Conservation (phyloP, 2,113 vertebrate genomes). For the Prolemur simus region DNA sequence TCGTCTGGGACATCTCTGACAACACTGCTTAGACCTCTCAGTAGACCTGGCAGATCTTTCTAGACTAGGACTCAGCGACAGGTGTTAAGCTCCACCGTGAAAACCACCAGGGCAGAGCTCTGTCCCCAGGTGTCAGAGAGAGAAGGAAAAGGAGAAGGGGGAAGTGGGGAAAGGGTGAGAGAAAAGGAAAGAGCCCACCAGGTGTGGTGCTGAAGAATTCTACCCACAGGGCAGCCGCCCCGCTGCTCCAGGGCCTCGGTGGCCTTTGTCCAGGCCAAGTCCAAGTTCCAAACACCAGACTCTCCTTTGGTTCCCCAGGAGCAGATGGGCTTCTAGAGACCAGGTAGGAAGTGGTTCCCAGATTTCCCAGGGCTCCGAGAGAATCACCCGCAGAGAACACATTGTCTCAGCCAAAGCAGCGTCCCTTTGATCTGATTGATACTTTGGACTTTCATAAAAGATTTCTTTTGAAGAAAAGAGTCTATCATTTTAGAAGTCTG, state of each 20-base stretch:
- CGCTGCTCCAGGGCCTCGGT: neutral
- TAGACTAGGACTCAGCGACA: neutral
- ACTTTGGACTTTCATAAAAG: neutral
- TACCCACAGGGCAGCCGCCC: neutral
- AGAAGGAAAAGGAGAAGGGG: neutral
- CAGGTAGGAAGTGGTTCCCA: neutral
- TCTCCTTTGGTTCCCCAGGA: neutral
- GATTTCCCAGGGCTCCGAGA: neutral
- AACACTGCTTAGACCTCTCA: neutral
- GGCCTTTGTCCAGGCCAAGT: neutral
- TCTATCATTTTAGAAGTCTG: neutral
- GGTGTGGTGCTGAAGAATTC: accelerated
- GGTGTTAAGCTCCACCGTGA: neutral
- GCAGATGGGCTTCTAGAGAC: neutral
- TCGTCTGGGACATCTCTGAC: neutral
- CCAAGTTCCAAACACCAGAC: neutral
- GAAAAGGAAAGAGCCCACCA: neutral
- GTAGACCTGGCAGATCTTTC: neutral
- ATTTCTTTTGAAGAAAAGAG: neutral
- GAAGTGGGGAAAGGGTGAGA: neutral
- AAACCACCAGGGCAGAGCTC: neutral
- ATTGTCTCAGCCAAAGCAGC: neutral
- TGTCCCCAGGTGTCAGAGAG: neutral
- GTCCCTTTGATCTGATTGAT: neutral
- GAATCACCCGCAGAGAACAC: neutral